phyloP scores from a whole-genome alignment of 2,113 vertebrate species.

The Salvelinus fontinalis region DNA sequence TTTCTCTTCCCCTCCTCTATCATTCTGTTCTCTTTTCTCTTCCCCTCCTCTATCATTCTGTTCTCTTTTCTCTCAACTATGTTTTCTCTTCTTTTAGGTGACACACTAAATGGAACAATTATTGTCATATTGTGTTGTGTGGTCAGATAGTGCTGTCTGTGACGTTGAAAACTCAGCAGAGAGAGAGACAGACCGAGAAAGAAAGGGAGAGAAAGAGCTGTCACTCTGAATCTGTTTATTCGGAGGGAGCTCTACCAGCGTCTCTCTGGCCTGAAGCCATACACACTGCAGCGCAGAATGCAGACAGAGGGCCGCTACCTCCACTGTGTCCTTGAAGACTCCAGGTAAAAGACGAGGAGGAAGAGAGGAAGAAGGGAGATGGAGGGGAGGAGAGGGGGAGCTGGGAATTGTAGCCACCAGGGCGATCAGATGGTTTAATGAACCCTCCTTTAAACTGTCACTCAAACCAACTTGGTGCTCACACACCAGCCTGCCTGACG shows the following conservation, averaged over 20 bases:
- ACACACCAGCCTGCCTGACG: background rate
- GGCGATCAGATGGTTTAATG: conserved; percentile 52
- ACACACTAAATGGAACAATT: no score
- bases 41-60: background rate
- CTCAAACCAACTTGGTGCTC: conserved; percentile 24
- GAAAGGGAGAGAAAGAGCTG: background rate
- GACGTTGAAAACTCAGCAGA: background rate
- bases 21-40: background rate
- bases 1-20: background rate
- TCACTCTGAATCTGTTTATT: conserved; percentile 7
- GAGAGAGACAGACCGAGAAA: background rate
- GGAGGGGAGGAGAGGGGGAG: background rate
- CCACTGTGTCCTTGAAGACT: conserved; percentile 61
- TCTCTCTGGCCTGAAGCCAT: conserved; percentile 6
- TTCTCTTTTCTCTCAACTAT: background rate
- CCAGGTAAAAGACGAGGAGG: conserved; percentile 61
- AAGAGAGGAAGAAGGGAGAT: conserved; percentile 5
- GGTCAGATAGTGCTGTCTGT: background rate
- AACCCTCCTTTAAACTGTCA: conserved; percentile 43
- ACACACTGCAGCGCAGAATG: background rate
- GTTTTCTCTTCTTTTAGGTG: background rate
- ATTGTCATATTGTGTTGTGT: no score
- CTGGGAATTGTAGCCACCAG: conserved; percentile 57
- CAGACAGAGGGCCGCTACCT: background rate
- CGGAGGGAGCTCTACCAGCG: background rate